These are phyloP conservation scores for Panopea generosa DNA, from an alignment of 2,888 invertebrate genomes.

Conservation along the genomic window DNA sequence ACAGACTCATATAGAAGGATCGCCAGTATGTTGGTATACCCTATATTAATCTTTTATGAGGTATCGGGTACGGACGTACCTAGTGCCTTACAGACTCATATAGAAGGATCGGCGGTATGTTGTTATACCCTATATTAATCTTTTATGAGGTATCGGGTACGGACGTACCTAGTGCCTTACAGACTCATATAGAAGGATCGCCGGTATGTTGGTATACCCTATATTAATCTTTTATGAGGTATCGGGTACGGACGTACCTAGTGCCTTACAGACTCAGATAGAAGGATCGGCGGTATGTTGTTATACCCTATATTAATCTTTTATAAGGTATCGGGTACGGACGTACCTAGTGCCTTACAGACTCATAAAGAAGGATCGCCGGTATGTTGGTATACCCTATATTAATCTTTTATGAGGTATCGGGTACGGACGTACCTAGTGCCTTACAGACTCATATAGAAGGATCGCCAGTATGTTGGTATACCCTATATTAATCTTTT, in stretches of 20 bases:
- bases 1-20: too few relatives aligned
- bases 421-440: constrained; percentile 84
- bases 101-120: constrained; percentile 63
- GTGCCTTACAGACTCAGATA: constrained; percentile 80
- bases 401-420: too few relatives aligned
- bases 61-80: constrained; percentile 84
- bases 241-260: constrained; percentile 81
- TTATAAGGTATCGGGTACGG: too few relatives aligned
- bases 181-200: too few relatives aligned
- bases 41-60: constrained; percentile 78
- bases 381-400: constrained; percentile 55
- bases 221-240: constrained; percentile 74
- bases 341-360: background rate
- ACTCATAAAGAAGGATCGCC: background rate
- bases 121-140: too few relatives aligned
- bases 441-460: constrained; percentile 80
- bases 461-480: constrained; percentile 31
- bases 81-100: constrained; percentile 81
- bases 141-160: background rate
- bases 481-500: too few relatives aligned
- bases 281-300: constrained; percentile 54
- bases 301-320: too few relatives aligned
- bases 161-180: background rate
- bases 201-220: too few relatives aligned
- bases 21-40: too few relatives aligned